phyloP scores from a whole-genome alignment of 2,113 vertebrate species.

The Psophia crepitans region DNA sequence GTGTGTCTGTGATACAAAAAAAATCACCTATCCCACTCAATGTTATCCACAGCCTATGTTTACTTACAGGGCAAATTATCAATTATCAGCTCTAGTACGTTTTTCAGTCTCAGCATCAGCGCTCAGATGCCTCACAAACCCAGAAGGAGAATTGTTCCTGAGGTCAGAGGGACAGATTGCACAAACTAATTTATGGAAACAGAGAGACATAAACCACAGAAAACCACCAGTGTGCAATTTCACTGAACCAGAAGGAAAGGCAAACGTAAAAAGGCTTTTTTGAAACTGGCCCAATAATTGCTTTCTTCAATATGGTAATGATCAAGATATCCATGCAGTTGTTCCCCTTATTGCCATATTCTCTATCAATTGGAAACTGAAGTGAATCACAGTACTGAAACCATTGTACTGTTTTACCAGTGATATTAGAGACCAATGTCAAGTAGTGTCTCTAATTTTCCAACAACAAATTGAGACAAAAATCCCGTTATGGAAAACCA shows the following conservation, averaged over 20 bases:
- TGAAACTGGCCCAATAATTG: neutral
- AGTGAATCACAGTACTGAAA: neutral
- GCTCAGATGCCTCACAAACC: neutral
- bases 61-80: constrained; percentile 36
- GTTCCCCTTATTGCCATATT: neutral
- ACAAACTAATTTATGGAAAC: constrained; percentile 5
- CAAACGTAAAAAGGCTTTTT: neutral
- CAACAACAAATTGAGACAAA: neutral
- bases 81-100: neutral
- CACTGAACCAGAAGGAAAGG: neutral
- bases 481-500: neutral
- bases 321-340: neutral
- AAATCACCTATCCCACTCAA: neutral
- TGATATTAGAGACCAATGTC: neutral
- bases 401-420: neutral
- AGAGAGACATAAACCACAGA: neutral
- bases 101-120: neutral
- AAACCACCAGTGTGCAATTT: neutral
- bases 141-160: constrained; percentile 12
- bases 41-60: neutral
- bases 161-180: constrained; percentile 33
- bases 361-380: neutral
- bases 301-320: neutral
- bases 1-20: neutral
- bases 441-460: neutral